Percentiles rank a stretch among this genome's conserved stretches.
These are phyloP conservation scores for Neodiprion pinetum DNA, from an alignment of 1,140 invertebrate genomes.

Conservation along the genomic window DNA sequence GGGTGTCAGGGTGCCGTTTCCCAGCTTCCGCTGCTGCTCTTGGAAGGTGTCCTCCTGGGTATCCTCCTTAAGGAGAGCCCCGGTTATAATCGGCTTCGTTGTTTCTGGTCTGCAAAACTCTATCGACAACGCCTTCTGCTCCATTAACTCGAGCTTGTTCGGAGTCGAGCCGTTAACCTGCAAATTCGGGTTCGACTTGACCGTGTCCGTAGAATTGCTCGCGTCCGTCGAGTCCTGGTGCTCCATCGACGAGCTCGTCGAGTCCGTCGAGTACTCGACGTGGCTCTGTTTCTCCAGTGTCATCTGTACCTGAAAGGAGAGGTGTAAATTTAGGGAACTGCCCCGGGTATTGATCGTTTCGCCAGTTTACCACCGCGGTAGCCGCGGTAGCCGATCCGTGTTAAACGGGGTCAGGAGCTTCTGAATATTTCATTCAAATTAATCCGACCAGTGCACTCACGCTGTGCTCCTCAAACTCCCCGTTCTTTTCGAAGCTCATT, in stretches of 20 bases:
- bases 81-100: slow-evolving; percentile 71
- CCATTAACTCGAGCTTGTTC: slow-evolving; percentile 42
- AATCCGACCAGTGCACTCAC: background rate
- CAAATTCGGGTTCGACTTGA: slow-evolving; percentile 50
- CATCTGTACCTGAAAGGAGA: slow-evolving; percentile 10
- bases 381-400: too few relatives aligned
- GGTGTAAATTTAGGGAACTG: background rate
- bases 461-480: slow-evolving; percentile 16
- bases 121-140: slow-evolving; percentile 43
- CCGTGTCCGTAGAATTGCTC: slow-evolving; percentile 48
- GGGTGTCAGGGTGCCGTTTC: slow-evolving; percentile 53
- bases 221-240: slow-evolving; percentile 49
- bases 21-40: slow-evolving; percentile 57
- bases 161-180: slow-evolving; percentile 48
- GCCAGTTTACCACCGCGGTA: too few relatives aligned
- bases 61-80: slow-evolving; percentile 70
- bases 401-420: too few relatives aligned
- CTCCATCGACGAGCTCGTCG: slow-evolving; percentile 42
- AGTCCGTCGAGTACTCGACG: slow-evolving; percentile 45
- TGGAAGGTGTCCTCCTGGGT: slow-evolving; percentile 58
- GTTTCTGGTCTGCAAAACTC: slow-evolving; percentile 55
- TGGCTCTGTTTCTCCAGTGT: slow-evolving; percentile 39
- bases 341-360: background rate
- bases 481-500: slow-evolving; percentile 56
- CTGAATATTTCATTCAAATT: too few relatives aligned